These are phyloP conservation scores for Pteria penguin DNA, from an alignment of 2,888 invertebrate species.

Conservation along the genomic window DNA sequence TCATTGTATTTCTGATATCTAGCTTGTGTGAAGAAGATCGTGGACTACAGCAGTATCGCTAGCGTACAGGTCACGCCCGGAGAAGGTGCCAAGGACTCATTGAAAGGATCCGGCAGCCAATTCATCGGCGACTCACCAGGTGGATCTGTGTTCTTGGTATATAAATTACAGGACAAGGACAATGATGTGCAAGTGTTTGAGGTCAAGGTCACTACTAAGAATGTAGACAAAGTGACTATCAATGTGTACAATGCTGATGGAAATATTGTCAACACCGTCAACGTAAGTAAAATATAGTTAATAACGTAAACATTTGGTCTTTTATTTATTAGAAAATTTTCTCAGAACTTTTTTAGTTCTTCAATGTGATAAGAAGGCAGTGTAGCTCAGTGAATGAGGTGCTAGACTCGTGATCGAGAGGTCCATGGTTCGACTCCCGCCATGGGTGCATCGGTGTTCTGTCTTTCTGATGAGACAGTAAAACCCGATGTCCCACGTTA, in stretches of 20 bases:
- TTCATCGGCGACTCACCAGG: neutral
- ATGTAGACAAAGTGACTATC: neutral
- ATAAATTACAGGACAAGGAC: neutral
- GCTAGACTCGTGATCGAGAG: no score
- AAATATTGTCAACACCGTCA: neutral
- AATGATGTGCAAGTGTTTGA: neutral
- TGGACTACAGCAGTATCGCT: neutral
- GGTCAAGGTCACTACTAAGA: neutral
- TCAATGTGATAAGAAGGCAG: no score
- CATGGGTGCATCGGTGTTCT: no score
- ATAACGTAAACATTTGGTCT: no score
- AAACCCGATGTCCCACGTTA: no score
- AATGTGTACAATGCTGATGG: neutral
- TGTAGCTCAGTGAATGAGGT: no score
- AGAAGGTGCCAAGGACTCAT: neutral
- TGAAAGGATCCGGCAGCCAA: neutral
- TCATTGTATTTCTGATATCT: no score
- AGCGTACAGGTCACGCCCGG: neutral
- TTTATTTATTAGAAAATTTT: no score
- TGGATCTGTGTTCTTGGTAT: neutral
- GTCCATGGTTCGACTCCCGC: no score
- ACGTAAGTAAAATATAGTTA: neutral
- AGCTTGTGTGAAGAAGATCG: neutral
- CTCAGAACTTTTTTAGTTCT: no score
- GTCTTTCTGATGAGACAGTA: no score